A percentile compares a stretch with the other conserved stretches of the same genome.
phyloP scores from a whole-genome alignment of 2,113 vertebrate species.

The Pleuronectes platessa region DNA sequence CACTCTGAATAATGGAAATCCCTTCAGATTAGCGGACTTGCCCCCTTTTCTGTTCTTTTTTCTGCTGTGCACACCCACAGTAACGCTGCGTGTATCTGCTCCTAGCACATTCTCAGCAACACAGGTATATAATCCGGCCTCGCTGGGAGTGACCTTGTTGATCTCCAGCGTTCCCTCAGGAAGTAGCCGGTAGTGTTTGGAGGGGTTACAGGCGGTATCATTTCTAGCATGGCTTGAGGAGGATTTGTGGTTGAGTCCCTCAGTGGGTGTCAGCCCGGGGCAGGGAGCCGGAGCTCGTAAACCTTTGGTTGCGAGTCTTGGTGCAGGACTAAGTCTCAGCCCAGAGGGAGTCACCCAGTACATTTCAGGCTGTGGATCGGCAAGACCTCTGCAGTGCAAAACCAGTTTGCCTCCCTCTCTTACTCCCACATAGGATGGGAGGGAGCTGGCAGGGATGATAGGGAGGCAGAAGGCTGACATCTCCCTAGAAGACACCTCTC shows the following conservation, averaged over 20 bases:
- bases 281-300: conserved; percentile 12
- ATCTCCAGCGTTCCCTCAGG: conserved; percentile 94
- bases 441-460: conserved; percentile 87
- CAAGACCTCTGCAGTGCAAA: conserved; percentile 93
- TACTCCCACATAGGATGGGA: conserved; percentile 85
- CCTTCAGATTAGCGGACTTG: conserved; percentile 41
- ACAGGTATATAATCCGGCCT: conserved; percentile 94
- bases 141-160: conserved; percentile 72
- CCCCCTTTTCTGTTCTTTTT: conserved; percentile 60
- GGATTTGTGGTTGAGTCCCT: conserved; percentile 39
- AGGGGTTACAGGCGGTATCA: conserved; percentile 31
- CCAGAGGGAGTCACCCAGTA: conserved; percentile 94
- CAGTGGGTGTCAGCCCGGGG: conserved; percentile 27
- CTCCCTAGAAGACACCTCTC: conserved; percentile 91
- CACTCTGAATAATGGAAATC: conserved; percentile 19
- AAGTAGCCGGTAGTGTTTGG: conserved; percentile 81
- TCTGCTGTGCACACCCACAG: conserved; percentile 83
- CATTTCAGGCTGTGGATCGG: conserved; percentile 91
- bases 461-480: conserved; percentile 93
- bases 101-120: conserved; percentile 95
- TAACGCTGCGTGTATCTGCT: conserved; percentile 90
- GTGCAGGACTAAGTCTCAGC: conserved; percentile 79
- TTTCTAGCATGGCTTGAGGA: conserved; percentile 10
- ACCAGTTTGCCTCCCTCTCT: conserved; percentile 76
- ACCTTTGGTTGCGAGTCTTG: conserved; percentile 28